A percentile compares a stretch with the other conserved stretches of the same genome.
These are phyloP conservation scores for Rhagoletis zephyria DNA, from an alignment of 1,140 invertebrate species.

Conservation along the genomic window DNA sequence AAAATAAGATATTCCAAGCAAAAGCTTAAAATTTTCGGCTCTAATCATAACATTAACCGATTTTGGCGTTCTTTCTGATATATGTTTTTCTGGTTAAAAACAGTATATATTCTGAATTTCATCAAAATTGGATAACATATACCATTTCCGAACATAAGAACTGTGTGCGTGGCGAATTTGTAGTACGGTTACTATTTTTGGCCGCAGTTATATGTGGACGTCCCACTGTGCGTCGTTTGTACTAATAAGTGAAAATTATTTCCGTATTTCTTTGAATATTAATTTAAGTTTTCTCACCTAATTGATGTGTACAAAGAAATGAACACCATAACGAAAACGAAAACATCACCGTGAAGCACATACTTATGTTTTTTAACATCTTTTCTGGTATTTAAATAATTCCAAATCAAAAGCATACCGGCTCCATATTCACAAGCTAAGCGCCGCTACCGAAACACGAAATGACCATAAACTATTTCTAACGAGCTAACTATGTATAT, in stretches of 20 bases:
- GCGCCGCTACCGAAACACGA: background rate
- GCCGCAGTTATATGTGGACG: too few relatives aligned
- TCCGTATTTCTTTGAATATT: constrained; percentile 20
- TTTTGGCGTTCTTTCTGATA: too few relatives aligned
- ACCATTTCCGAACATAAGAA: too few relatives aligned
- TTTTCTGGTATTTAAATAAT: background rate
- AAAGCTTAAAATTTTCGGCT: too few relatives aligned
- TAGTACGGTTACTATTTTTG: too few relatives aligned
- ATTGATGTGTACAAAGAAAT: constrained; percentile 15
- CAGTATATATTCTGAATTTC: too few relatives aligned
- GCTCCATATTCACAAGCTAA: background rate
- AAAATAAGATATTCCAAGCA: too few relatives aligned
- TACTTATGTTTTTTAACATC: background rate
- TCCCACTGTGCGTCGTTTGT: too few relatives aligned
- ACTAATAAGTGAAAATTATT: background rate
- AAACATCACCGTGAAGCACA: background rate
- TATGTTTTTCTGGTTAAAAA: too few relatives aligned
- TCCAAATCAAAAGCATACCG: background rate
- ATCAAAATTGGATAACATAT: too few relatives aligned
- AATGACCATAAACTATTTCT: background rate
- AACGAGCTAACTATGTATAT: background rate
- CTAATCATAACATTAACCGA: too few relatives aligned
- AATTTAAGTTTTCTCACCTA: constrained; percentile 34
- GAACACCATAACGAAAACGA: background rate
- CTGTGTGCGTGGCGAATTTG: too few relatives aligned